These are phyloP conservation scores for Tenualosa thibaudeaui DNA, from an alignment of 2,797 vertebrate genomes.

Conservation along the genomic window DNA sequence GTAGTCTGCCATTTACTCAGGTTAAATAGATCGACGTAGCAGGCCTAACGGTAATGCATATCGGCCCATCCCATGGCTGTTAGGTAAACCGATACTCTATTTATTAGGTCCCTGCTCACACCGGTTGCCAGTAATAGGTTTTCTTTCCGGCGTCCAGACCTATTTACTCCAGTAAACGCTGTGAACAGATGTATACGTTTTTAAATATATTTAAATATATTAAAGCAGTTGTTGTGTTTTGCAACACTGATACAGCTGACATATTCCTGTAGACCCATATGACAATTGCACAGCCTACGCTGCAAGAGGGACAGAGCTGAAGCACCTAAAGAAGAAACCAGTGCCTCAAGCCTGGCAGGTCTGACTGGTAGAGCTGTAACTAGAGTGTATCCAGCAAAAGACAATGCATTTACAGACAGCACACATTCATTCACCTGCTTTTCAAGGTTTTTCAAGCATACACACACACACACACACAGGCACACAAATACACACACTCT, in stretches of 20 bases:
- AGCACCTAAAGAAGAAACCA: constrained; percentile 44
- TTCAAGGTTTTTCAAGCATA: constrained; percentile 37
- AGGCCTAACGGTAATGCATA: constrained; percentile 20
- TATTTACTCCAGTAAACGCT: neutral
- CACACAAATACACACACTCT: constrained; percentile 34
- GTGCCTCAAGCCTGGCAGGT: constrained; percentile 76
- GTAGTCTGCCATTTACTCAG: constrained; percentile 9
- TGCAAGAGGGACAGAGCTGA: neutral
- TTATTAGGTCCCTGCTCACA: neutral
- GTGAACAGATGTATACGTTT: neutral
- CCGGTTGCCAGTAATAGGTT: neutral
- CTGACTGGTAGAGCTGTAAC: constrained; percentile 70
- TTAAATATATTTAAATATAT: too few relatives aligned
- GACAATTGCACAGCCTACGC: neutral
- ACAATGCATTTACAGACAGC: constrained; percentile 46
- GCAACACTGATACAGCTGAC: neutral
- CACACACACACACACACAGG: constrained; percentile 38
- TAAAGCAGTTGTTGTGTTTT: neutral
- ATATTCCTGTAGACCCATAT: neutral
- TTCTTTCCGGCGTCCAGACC: neutral
- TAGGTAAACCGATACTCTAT: constrained; percentile 9
- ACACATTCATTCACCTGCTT: constrained; percentile 38
- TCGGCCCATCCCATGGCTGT: neutral
- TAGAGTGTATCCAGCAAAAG: constrained; percentile 49
- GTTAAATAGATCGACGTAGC: neutral